Base-by-base conservation (phyloP, 2,113 vertebrate species). In the Carassius gibelio region DNA sequence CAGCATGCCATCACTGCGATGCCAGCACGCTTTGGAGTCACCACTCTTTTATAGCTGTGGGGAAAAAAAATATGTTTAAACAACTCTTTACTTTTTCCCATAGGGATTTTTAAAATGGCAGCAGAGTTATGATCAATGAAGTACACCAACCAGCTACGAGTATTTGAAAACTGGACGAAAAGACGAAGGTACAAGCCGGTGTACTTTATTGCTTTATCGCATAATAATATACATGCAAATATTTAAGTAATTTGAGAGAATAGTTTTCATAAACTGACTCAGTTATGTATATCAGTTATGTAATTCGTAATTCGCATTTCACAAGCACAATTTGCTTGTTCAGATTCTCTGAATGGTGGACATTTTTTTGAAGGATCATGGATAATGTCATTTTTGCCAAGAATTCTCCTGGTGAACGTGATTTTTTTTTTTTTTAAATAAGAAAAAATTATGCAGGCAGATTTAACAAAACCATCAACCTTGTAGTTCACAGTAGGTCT, bases 1-100 rank as follows among this genome's bases (percentile, higher is more conserved):
- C 98, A 99, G 83, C 97, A 98, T 86, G 95, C 92, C 1, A 96
- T 90, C 0, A 99, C 98, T 23, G 97, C 97, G 17, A 92, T 93
- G 0, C 94, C 96, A 0, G 97, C 97, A 83, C 97, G 94, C 71
- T 89, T 94, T 0, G 96, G 94, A 0, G 97, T 99, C 91, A 99
- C 96, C 91, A 98, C 87, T 0, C 92, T 95, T 94, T 96, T 99
- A 61, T 99, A 99, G 88, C 98, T 99, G 91, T 21, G 45, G 10
- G 57, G 10, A 48, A 42, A 64, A 48, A 10, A 0, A 1, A 23
- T 0, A 14, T 68, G n/a, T 74, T 72, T 45, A 14, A 74, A 23
- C 21, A 42, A n/a, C 57, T 61, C 19, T 21, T 19, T 59, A n/a
- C 55, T 57, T 59, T 42, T n/a, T 68, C 19, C 34, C 17, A 71